Base-by-base conservation (phyloP, 2,888 invertebrate species). In the Phasia obesa region DNA sequence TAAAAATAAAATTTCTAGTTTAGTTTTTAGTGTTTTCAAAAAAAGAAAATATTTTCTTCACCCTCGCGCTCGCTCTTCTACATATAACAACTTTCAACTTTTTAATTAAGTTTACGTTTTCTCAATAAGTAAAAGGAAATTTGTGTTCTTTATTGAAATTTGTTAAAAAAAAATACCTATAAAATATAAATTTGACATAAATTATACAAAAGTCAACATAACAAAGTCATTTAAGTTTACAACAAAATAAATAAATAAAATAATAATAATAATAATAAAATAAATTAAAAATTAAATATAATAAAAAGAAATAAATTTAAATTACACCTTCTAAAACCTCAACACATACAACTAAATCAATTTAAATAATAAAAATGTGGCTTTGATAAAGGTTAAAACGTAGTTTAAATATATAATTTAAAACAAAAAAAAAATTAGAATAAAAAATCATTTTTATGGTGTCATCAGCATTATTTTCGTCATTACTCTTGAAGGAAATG, bases 321-420 rank as follows among this genome's bases (percentile, higher is more conserved):
- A 44, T 27, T 38, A 57, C 67, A 76, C 71, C 60, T n/a, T 47
- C 31, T 53, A 59, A 81, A 59, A 76, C 64, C 49, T 31, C 65
- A 73, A 53, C 53, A 25, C 35, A 35, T 42, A 55, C 31, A 31
- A 60, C 13, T 76, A 76, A 80, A 57, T 53, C 64, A 84, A 76
- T 76, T 74, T 57, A 81, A 79, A 74, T 67, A 71, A 74, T 42
- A 71, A 77, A 81, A 71, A 82, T 81, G 75, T 73, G 73, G 82
- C 73, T 82, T 82, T 78, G 82, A 82, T 82, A 82, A 74, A 78
- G 57, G 69, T 69, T 74, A 82, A 76, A 77, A 67, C 77, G 73
- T 77, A 82, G 77, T 73, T 67, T 70, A 79, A 79, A 53, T 59
- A 25, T 19, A 59, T 49, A 75, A 7, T 35, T 11, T 19, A 79